These are phyloP conservation scores for Rhinolophus ferrumequinum DNA, from an alignment of 2,113 vertebrate species.

Conservation along the genomic window DNA sequence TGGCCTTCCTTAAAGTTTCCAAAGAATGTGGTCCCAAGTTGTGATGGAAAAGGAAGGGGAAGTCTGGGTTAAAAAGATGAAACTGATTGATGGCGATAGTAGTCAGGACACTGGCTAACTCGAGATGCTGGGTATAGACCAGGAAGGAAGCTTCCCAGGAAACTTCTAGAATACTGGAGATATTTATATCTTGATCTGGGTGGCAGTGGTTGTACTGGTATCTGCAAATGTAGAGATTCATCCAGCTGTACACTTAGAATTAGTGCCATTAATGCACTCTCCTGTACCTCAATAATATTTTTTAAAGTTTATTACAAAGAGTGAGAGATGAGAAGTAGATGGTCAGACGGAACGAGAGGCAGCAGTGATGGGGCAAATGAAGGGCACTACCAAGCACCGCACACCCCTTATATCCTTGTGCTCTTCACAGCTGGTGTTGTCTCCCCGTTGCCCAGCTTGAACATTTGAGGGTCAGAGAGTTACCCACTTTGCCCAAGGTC, in stretches of 20 bases:
- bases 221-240: not conserved
- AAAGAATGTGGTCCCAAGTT: not conserved
- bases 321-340: not conserved
- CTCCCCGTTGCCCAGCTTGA: not conserved
- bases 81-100: not conserved
- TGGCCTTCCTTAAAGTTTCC: not conserved
- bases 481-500: not conserved
- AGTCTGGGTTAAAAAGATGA: not conserved
- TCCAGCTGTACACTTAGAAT: not conserved
- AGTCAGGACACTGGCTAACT: not conserved
- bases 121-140: not conserved
- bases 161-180: not conserved
- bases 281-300: not conserved
- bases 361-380: accelerated
- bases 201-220: not conserved
- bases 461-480: not conserved
- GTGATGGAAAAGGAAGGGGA: not conserved
- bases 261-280: not conserved
- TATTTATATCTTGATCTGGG: not conserved
- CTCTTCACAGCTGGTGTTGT: not conserved
- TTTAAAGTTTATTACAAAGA: not conserved
- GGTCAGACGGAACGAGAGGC: not conserved
- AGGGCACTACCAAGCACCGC: accelerated
- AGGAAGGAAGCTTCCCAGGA: not conserved
- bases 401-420: accelerated